phyloP scores from a whole-genome alignment of 2,888 invertebrate species.

The Odontothrips loti region DNA sequence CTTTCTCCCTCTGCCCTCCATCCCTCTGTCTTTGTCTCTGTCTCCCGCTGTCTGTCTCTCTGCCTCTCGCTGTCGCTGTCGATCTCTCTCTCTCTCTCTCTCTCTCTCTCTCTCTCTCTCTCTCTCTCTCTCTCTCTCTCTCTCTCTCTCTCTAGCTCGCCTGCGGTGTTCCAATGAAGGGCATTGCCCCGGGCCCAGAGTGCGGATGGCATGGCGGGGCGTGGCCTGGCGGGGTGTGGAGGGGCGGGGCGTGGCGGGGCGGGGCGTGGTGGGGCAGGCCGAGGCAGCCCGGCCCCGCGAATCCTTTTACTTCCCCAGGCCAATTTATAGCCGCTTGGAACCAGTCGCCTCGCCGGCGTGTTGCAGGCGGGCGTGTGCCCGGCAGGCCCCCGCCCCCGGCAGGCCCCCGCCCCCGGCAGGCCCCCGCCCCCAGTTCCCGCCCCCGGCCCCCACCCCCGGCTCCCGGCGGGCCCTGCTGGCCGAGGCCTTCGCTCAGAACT shows the following conservation, averaged over 20 bases:
- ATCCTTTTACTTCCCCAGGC: slow-evolving; percentile 10
- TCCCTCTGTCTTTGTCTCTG: not conserved
- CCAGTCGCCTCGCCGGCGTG: not conserved
- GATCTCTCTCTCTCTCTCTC: not conserved
- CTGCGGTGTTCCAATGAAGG: slow-evolving; percentile 15
- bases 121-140: not conserved
- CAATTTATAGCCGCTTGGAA: slow-evolving; percentile 22
- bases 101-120: not conserved
- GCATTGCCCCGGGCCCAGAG: slow-evolving; percentile 23
- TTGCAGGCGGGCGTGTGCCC: not conserved
- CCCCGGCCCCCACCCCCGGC: too few relatives aligned
- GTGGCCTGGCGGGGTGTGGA: not conserved
- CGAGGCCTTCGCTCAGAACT: too few relatives aligned
- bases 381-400: not conserved
- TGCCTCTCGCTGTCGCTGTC: too few relatives aligned
- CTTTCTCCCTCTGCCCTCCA: too few relatives aligned
- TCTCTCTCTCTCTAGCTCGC: not conserved
- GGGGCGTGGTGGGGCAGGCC: not conserved
- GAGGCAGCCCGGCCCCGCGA: not conserved
- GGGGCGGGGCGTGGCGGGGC: not conserved
- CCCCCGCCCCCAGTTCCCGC: too few relatives aligned
- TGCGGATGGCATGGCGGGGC: slow-evolving; percentile 1
- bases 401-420: not conserved
- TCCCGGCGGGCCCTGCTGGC: too few relatives aligned
- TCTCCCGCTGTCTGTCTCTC: not conserved